phyloP scores from a whole-genome alignment of 2,797 vertebrate species.

The Podarcis siculus region DNA sequence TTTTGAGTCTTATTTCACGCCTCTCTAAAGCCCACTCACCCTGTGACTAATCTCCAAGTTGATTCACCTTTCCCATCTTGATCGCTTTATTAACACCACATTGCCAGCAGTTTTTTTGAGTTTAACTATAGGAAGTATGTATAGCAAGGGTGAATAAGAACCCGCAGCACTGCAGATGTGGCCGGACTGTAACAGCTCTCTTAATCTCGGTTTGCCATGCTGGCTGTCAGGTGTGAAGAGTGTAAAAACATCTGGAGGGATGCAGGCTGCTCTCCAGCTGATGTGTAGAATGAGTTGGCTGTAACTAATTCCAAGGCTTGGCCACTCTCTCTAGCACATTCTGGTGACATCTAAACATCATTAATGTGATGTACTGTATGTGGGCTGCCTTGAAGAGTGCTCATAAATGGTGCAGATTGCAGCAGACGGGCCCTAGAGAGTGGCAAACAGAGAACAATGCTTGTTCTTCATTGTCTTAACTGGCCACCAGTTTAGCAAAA shows the following conservation, averaged over 20 bases:
- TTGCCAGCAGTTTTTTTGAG: slow-evolving; percentile 54
- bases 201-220: no score
- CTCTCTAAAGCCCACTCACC: slow-evolving; percentile 76
- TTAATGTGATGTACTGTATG: not conserved
- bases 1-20: slow-evolving; percentile 70
- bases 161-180: no score
- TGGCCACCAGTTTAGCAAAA: not conserved
- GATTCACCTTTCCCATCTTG: slow-evolving; percentile 65
- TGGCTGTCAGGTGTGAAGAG: no score
- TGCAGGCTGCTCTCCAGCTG: no score
- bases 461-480: not conserved
- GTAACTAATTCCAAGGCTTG: not conserved
- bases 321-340: no score
- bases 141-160: not conserved
- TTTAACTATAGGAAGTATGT: slow-evolving; percentile 56
- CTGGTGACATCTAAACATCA: not conserved
- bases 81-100: slow-evolving; percentile 64
- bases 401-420: not conserved
- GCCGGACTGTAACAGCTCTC: no score
- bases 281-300: not conserved
- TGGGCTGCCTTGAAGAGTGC: not conserved
- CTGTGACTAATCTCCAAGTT: slow-evolving; percentile 71
- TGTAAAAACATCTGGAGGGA: no score
- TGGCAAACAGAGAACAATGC: not conserved
- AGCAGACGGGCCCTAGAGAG: not conserved